Evolutionary conservation across 2,888 invertebrate species (phyloP), one percentile per base, ranked within the genome.

Genomic region (Drosophila yooni): DNA sequence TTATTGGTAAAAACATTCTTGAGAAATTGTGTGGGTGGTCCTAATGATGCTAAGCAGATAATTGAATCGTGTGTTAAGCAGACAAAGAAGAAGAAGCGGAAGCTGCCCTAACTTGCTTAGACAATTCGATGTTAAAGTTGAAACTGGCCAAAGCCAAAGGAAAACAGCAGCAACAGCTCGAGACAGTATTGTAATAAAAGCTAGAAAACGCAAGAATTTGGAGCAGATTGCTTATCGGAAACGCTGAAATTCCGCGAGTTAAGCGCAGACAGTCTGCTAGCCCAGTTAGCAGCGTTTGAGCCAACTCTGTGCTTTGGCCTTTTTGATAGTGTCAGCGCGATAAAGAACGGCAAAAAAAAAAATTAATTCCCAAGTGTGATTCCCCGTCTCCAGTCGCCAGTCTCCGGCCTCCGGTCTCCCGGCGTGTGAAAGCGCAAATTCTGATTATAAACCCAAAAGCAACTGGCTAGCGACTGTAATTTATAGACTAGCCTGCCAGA

Each of bases 401-500:
- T 36, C 27, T 33, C 58, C 21, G 1, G 13, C 48, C 48, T 21
- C 7, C 8, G 18, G 43, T 27, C 59, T 56, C 21, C n/a, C 18
- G 36, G 86, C 89, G 85, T 85, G 85, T 89, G 85, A 85, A 88
- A 85, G 89, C 85, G 79, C 87, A 74, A 81, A 85, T 84, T 89
- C 89, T 85, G 89, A 83, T 83, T 83, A 89, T 77, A 89, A 86
- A 70, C 69, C 83, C 73, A 70, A 70, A 67, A 71, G 69, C 67
- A 74, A 75, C 75, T 74, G 74, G 74, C 79, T 76, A 83, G 81
- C 74, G 67, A 71, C 79, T 73, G 77, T 85, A 87, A 85, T 85
- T 85, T 85, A 85, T 85, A 83, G 89, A 88, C 85, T 83, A 66
- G 57, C 61, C 72, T 48, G 69, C 29, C 70, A 60, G 83, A 60